Conservation (phyloP, 1,140 invertebrate species). For the Magallana ariakensis region DNA sequence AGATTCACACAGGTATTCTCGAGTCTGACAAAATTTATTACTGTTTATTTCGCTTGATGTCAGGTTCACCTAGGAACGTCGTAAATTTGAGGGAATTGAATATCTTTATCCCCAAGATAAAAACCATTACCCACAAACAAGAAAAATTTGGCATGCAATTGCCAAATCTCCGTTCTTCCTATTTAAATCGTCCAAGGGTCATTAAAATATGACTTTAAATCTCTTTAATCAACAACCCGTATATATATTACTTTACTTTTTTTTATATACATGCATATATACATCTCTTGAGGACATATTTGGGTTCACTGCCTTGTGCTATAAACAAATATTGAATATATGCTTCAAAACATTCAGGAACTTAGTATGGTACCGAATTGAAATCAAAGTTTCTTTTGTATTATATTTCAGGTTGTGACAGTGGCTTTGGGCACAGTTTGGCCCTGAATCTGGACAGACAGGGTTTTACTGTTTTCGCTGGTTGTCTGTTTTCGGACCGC, state of each 20-base stretch:
- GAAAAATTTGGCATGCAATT: background rate
- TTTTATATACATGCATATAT: no score
- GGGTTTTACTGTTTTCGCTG: constrained; percentile 83
- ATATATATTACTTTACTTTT: background rate
- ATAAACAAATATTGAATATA: no score
- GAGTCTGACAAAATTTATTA: constrained; percentile 7
- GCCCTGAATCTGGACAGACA: constrained; percentile 77
- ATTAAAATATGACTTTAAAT: background rate
- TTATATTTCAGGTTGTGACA: constrained; percentile 73
- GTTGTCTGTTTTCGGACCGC: constrained; percentile 83
- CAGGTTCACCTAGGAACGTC: background rate
- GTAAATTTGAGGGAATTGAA: background rate
- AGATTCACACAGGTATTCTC: background rate
- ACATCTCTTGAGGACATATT: no score
- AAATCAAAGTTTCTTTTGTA: no score
- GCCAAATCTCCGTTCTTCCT: background rate
- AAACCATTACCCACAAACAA: background rate
- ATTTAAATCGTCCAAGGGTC: background rate
- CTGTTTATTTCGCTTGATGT: constrained; percentile 5
- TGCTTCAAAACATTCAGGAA: no score
- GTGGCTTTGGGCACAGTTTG: constrained; percentile 75
- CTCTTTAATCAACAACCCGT: background rate
- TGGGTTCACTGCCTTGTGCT: no score
- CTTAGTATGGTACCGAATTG: no score
- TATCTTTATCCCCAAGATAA: background rate